These are phyloP conservation scores for Grammomys dolichurus DNA, from an alignment of 2,113 vertebrate genomes.

Conservation along the genomic window DNA sequence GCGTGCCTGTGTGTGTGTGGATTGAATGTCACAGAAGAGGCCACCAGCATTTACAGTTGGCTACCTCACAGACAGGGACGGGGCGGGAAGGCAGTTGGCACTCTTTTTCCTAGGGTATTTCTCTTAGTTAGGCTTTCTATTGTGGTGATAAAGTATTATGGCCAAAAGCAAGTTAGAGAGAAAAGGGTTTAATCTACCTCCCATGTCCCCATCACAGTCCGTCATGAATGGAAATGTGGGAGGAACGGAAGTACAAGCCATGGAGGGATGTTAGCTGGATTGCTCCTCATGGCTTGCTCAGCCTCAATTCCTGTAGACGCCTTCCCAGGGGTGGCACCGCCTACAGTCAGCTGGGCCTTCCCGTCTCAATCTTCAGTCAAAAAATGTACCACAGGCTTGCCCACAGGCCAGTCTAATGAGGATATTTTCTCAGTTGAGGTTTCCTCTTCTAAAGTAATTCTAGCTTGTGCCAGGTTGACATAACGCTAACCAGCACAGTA, in stretches of 20 bases:
- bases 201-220: not conserved
- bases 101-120: not conserved
- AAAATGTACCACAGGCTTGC: not conserved
- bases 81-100: not conserved
- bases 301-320: not conserved
- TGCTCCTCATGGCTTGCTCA: not conserved
- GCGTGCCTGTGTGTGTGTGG: not conserved
- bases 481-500: not conserved
- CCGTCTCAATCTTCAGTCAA: not conserved
- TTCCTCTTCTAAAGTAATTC: not conserved
- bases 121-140: not conserved
- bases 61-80: not conserved
- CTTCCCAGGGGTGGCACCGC: not conserved
- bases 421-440: not conserved
- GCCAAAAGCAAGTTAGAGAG: not conserved
- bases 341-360: not conserved
- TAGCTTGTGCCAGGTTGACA: not conserved
- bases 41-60: not conserved
- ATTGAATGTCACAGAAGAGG: not conserved
- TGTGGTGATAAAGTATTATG: not conserved
- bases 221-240: not conserved
- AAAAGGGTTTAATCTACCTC: not conserved
- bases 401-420: not conserved
- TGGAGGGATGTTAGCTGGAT: not conserved
- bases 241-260: not conserved